Conservation (phyloP, 2,113 vertebrate genomes). For the Centropus unirufus region DNA sequence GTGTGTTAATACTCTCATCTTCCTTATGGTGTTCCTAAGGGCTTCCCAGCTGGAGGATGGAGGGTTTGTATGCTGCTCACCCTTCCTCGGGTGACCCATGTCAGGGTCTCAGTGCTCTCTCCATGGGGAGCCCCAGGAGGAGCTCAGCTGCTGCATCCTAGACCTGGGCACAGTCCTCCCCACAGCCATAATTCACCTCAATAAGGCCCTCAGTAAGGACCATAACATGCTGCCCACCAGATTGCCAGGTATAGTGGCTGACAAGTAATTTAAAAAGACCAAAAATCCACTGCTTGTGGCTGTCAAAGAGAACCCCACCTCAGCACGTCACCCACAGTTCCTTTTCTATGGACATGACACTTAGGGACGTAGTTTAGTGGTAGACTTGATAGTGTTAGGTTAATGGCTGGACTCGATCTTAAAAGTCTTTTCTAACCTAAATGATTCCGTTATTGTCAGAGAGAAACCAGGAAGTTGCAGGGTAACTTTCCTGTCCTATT, state of each 20-base stretch:
- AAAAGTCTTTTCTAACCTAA: not conserved
- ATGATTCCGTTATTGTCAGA: not conserved
- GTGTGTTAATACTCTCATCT: accelerated
- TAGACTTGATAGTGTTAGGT: not conserved
- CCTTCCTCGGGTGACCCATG: accelerated
- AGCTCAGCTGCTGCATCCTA: not conserved
- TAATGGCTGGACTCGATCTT: not conserved
- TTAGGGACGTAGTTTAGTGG: not conserved
- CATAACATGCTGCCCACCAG: not conserved
- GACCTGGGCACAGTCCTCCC: not conserved
- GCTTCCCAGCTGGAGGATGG: not conserved
- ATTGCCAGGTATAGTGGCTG: not conserved
- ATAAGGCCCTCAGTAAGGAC: not conserved
- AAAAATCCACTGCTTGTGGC: not conserved
- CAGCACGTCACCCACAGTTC: not conserved
- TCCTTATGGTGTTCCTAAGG: not conserved
- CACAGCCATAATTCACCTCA: not conserved
- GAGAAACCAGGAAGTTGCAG: not conserved
- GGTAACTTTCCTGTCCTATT: not conserved
- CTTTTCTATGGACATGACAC: not conserved
- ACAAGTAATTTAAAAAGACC: not conserved
- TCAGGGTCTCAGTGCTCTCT: accelerated
- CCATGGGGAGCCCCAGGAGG: accelerated
- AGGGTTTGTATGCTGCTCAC: not conserved
- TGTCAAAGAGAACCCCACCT: not conserved